Evolutionary conservation across 2,113 vertebrate species (phyloP), one percentile per base, ranked within the genome.

Genomic region (Platysteira castanea): DNA sequence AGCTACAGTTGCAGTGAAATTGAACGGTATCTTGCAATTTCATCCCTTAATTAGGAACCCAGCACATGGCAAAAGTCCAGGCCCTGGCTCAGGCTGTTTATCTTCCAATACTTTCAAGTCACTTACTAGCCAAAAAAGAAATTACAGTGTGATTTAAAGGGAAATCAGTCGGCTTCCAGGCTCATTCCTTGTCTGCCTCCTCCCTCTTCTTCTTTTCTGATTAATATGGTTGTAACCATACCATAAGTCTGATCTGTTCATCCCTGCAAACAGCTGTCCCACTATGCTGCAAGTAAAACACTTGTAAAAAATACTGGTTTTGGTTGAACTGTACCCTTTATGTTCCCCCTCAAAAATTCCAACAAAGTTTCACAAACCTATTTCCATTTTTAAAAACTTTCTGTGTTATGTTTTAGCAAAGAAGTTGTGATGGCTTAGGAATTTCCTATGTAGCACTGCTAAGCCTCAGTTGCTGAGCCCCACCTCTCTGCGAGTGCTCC

Each of bases 41-140:
- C 96, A 97, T 97, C 96, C 97, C 95, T 98, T 98, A 97, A 97
- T 94, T 98, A 96, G 96, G 97, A 98, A 93, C 95, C 95, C 90
- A 93, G 91, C 60, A 59, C 65, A 94, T 97, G 98, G 98, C 98
- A 97, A 90, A 83, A 87, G 79, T 97, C 98, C 98, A 98, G 97
- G 74, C 54, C 84, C 82, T 59, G 47, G 88, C 94, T 97, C 89
- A 96, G 95, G 89, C 93, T 98, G 97, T 98, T 98, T 98, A 96
- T 98, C 97, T 97, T 97, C 87, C 97, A 94, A 80, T 91, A 95
- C 87, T 97, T 98, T 96, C 92, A 91, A 97, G 96, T 96, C 94
- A 96, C 93, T 97, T 95, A 94, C 79, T 88, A 92, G 94, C 95
- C 93, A 96, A 96, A 94, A 97, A 86, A 96, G 96, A 97, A 97